Evolutionary conservation across 2,113 vertebrate genomes (phyloP).

Genomic region (Poicephalus gulielmi): DNA sequence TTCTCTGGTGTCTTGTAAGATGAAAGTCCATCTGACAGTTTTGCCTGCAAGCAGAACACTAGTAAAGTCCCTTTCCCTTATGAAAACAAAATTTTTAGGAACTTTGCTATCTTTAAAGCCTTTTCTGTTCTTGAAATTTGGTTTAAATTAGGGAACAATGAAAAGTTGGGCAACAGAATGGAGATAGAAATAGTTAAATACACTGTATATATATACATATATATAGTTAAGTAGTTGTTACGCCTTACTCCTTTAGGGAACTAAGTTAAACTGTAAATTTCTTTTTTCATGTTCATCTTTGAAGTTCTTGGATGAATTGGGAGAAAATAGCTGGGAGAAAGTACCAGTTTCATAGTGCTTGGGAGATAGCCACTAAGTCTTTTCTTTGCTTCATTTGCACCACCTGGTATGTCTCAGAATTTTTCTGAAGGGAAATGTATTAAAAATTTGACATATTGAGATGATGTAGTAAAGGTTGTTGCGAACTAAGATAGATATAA

Average conservation of each 20-base stretch:
- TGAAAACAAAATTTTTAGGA: not conserved
- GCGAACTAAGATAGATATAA: not conserved
- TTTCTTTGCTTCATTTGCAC: not conserved
- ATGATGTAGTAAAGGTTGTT: not conserved
- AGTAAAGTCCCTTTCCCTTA: not conserved
- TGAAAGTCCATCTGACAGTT: not conserved
- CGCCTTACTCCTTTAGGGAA: not conserved
- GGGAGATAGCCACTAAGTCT: not conserved
- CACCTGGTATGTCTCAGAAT: not conserved
- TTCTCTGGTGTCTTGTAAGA: not conserved
- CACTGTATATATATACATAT: not conserved
- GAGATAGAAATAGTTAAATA: not conserved
- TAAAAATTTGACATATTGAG: not conserved
- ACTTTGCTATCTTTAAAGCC: not conserved
- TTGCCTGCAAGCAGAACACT: not conserved
- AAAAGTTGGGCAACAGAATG: not conserved
- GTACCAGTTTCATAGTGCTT: not conserved
- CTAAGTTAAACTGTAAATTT: not conserved
- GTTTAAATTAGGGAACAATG: not conserved
- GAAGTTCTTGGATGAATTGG: not conserved
- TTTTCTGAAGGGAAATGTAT: not conserved
- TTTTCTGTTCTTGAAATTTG: not conserved
- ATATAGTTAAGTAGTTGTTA: not conserved
- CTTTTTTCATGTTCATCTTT: not conserved
- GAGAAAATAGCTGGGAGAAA: not conserved